Evolutionary conservation across 2,113 vertebrate species (phyloP).

Genomic region (human (Homo sapiens)): GRCh38 chr16:25567001-25567500

Average conservation of each 20-base stretch:
- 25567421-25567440: neutral
- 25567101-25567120: neutral
- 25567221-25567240: neutral
- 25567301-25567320: conserved; percentile 41
- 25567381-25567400: conserved; percentile 3
- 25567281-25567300: neutral
- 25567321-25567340: conserved; percentile 29
- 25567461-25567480: neutral
- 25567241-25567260: neutral
- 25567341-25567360: conserved; percentile 44
- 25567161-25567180: neutral
- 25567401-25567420: neutral
- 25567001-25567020: too few relatives aligned
- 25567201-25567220: neutral
- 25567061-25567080: neutral
- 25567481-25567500: neutral
- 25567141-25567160: neutral
- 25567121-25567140: neutral
- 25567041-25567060: neutral
- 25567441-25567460: neutral
- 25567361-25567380: neutral
- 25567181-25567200: neutral
- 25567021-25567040: too few relatives aligned
- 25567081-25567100: neutral
- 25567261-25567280: conserved; percentile 44